These are phyloP conservation scores for Caenorhabditis sp. DNA, from an alignment of 2,888 invertebrate species.

Conservation along the genomic window DNA sequence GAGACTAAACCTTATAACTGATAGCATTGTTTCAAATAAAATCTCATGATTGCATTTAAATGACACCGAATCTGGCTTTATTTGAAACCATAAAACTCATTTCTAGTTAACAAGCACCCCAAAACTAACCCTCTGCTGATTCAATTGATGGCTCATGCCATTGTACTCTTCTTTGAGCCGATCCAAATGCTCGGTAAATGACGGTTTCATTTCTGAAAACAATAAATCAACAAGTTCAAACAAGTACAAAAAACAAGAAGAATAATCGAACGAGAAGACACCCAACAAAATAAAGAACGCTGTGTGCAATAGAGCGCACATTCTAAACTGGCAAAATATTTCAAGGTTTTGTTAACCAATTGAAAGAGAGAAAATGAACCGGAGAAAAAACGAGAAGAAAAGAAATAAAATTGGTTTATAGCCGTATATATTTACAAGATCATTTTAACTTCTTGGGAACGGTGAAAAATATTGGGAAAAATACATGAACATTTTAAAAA, in stretches of 20 bases:
- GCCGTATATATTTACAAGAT: not conserved
- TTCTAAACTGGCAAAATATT: not conserved
- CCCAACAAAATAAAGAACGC: not conserved
- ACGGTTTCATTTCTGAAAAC: slow-evolving; percentile 37
- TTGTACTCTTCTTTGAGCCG: slow-evolving; percentile 54
- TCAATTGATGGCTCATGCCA: slow-evolving; percentile 45
- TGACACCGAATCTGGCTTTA: too few relatives aligned
- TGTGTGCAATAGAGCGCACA: not conserved
- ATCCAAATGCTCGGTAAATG: slow-evolving; percentile 53
- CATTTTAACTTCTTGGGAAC: not conserved
- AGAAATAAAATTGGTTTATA: not conserved
- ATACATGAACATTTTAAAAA: not conserved
- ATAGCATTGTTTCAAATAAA: too few relatives aligned
- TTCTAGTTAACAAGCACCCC: not conserved
- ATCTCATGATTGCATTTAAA: too few relatives aligned
- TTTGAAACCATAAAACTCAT: too few relatives aligned
- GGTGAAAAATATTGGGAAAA: not conserved
- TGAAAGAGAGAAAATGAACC: not conserved
- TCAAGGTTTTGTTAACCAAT: slow-evolving; percentile 1
- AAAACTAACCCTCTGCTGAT: slow-evolving; percentile 35
- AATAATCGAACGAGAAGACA: not conserved
- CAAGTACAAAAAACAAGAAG: not conserved
- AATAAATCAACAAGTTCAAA: not conserved
- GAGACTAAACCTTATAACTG: too few relatives aligned
- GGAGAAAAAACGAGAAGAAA: not conserved